phyloP scores from a whole-genome alignment of 2,113 vertebrate genomes.

The Anthoscopus minutus region DNA sequence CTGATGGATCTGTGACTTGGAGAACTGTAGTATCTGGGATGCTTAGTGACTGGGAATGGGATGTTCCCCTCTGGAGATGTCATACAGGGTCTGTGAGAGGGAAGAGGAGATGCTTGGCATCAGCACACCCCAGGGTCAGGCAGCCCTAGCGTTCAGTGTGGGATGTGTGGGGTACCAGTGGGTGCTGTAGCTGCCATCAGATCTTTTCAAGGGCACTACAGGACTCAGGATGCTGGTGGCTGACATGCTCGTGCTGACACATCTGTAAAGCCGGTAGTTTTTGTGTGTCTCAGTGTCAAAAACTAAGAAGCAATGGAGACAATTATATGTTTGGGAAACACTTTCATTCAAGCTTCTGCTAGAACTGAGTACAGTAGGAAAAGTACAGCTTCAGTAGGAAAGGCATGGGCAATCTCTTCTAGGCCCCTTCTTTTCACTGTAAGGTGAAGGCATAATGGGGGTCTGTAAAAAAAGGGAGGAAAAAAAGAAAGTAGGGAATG shows the following conservation, averaged over 20 bases:
- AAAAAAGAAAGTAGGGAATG: neutral
- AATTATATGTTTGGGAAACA: neutral
- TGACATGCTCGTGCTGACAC: neutral
- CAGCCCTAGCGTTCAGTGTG: fast-evolving
- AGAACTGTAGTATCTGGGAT: neutral
- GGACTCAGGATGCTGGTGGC: neutral
- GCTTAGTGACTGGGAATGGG: fast-evolving
- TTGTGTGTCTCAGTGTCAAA: neutral
- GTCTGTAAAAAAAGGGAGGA: neutral
- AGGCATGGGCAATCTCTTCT: neutral
- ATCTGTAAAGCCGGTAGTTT: neutral
- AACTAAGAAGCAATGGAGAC: neutral
- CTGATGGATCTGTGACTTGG: neutral
- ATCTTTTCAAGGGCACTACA: neutral
- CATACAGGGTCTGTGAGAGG: neutral
- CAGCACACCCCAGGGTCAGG: fast-evolving
- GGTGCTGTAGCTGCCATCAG: neutral
- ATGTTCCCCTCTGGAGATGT: neutral
- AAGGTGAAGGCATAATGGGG: neutral
- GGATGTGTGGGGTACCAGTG: fast-evolving
- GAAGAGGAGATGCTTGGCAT: neutral
- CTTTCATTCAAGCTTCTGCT: neutral
- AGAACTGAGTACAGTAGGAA: neutral
- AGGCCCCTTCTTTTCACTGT: neutral
- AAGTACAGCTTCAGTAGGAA: neutral